Percentiles rank a stretch among this genome's conserved stretches.
Conservation (phyloP, 2,113 vertebrate genomes). For the Heliornis fulica region DNA sequence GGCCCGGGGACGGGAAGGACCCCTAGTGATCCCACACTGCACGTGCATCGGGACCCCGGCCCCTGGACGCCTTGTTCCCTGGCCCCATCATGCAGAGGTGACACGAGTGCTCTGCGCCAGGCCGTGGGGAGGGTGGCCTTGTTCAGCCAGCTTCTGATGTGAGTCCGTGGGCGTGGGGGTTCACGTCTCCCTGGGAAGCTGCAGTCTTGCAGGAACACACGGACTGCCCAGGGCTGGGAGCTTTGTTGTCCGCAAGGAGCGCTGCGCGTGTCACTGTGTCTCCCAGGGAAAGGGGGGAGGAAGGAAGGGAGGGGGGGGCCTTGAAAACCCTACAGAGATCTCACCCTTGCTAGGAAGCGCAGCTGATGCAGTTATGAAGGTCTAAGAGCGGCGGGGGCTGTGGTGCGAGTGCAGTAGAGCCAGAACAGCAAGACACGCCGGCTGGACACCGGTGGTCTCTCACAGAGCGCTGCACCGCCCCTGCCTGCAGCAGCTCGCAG, state of each 20-base stretch:
- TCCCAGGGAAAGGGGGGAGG: accelerated
- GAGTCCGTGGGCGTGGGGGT: not conserved
- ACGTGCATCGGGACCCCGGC: not conserved
- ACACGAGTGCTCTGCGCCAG: not conserved
- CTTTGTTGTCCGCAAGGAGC: not conserved
- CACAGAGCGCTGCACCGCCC: not conserved
- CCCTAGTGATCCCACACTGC: not conserved
- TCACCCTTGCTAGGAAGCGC: not conserved
- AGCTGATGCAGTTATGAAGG: not conserved
- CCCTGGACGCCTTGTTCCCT: not conserved
- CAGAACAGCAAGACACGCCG: accelerated
- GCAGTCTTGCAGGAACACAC: not conserved
- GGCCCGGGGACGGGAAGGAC: not conserved
- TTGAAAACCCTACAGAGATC: not conserved
- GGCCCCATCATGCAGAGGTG: not conserved
- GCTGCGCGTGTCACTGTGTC: accelerated
- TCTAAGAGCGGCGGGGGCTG: not conserved
- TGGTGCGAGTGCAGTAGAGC: not conserved
- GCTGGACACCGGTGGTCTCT: not conserved
- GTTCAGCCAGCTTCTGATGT: not conserved
- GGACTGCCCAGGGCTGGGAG: not conserved
- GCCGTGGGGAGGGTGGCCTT: not conserved
- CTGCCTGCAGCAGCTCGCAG: not conserved
- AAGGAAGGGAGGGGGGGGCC: no score
- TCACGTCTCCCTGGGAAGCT: not conserved